Conservation (phyloP, 2,888 invertebrate species). For the Drosophila neutralis region DNA sequence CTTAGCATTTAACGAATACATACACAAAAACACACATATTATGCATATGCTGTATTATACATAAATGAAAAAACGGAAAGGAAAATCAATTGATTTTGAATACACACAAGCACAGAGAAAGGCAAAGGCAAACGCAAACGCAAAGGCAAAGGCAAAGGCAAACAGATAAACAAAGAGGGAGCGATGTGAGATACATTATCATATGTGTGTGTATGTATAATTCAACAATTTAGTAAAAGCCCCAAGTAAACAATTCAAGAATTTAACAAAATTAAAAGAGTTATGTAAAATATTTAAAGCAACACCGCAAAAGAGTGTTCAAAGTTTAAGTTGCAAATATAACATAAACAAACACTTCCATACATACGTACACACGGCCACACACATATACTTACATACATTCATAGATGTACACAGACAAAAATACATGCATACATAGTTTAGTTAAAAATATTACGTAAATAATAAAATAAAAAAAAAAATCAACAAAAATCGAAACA, state of each 20-base stretch:
- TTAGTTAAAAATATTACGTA: conserved; percentile 39
- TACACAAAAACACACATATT: conserved; percentile 17
- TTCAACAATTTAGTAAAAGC: conserved; percentile 63
- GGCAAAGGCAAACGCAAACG: background rate
- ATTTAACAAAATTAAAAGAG: conserved; percentile 63
- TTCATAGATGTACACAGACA: conserved; percentile 19
- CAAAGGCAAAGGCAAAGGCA: background rate
- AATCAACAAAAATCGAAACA: conserved; percentile 1
- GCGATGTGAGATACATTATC: conserved; percentile 10
- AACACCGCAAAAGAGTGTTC: conserved; percentile 41
- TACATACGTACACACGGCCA: conserved; percentile 20
- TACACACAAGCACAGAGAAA: conserved; percentile 20
- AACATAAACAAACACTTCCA: conserved; percentile 18
- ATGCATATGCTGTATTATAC: conserved; percentile 23
- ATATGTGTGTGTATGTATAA: conserved; percentile 49
- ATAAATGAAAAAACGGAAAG: conserved; percentile 23
- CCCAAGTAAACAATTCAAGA: conserved; percentile 68
- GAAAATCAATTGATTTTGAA: conserved; percentile 44
- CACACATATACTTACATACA: conserved; percentile 16
- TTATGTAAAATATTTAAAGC: conserved; percentile 67
- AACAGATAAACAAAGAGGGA: background rate
- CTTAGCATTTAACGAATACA: conserved; percentile 51
- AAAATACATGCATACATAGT: conserved; percentile 24
- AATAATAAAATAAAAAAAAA: conserved; percentile 11
- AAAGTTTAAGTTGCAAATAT: conserved; percentile 45